phyloP scores from a whole-genome alignment of 2,113 vertebrate genomes.

The Perognathus longimembris region DNA sequence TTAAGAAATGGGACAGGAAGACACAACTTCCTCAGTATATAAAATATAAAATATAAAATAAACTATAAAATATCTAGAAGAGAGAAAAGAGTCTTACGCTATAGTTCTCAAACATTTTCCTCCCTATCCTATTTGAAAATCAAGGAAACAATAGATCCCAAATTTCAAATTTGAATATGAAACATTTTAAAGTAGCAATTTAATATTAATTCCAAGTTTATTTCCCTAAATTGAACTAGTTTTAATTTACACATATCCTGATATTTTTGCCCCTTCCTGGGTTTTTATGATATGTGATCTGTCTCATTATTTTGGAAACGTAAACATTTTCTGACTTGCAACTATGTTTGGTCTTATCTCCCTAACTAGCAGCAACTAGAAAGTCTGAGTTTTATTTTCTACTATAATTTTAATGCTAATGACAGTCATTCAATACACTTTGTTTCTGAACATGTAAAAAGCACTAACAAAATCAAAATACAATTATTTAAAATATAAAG shows the following conservation, averaged over 20 bases:
- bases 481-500: not conserved
- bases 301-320: not conserved
- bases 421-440: not conserved
- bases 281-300: not conserved
- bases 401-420: not conserved
- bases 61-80: too few relatives aligned
- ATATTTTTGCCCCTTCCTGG: too few relatives aligned
- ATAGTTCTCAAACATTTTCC: not conserved
- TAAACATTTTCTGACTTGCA: not conserved
- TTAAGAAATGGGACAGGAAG: not conserved
- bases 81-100: not conserved
- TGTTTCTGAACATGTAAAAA: not conserved
- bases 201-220: not conserved
- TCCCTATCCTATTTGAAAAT: not conserved
- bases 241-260: not conserved
- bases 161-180: not conserved
- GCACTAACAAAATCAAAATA: not conserved
- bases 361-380: not conserved
- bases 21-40: not conserved
- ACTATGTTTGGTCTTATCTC: not conserved
- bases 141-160: not conserved
- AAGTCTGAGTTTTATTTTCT: not conserved
- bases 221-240: not conserved
- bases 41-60: too few relatives aligned
- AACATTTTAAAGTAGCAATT: not conserved